These are phyloP conservation scores for Melanotaenia duboulayi DNA, from an alignment of 2,113 vertebrate species.

Conservation along the genomic window DNA sequence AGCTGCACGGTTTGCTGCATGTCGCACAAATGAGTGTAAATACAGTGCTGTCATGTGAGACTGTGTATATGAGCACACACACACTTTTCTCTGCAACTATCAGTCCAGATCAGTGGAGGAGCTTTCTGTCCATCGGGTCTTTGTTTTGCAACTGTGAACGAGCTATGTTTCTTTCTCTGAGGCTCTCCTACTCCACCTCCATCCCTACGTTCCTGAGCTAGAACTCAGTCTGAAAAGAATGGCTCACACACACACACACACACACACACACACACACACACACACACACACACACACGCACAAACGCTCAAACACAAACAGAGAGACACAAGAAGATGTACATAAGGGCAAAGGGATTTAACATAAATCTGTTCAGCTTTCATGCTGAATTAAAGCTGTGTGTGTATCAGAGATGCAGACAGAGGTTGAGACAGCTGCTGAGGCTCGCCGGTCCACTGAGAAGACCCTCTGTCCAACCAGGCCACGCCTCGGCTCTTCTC, in stretches of 20 bases:
- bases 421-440: slow-evolving; percentile 76
- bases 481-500: slow-evolving; percentile 70
- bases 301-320: slow-evolving; percentile 32
- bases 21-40: slow-evolving; percentile 39
- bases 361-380: slow-evolving; percentile 63
- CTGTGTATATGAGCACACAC: slow-evolving; percentile 31
- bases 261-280: too few species aligned
- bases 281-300: slow-evolving; percentile 2
- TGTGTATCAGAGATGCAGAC: slow-evolving; percentile 62
- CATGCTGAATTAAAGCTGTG: slow-evolving; percentile 51
- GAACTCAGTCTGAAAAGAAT: slow-evolving; percentile 39
- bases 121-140: slow-evolving; percentile 66
- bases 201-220: slow-evolving; percentile 70
- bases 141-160: slow-evolving; percentile 69
- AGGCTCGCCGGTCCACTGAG: slow-evolving; percentile 61
- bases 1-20: background rate
- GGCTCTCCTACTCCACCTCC: slow-evolving; percentile 81
- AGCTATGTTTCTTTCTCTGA: slow-evolving; percentile 64
- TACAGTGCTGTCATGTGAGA: slow-evolving; percentile 29
- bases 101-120: slow-evolving; percentile 33
- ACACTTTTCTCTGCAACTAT: slow-evolving; percentile 34
- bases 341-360: slow-evolving; percentile 42
- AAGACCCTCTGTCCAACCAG: slow-evolving; percentile 76
- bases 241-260: slow-evolving; percentile 6
- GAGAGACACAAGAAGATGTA: slow-evolving; percentile 3